Base-by-base conservation (phyloP, 2,113 vertebrate species). In the Strix uralensis region DNA sequence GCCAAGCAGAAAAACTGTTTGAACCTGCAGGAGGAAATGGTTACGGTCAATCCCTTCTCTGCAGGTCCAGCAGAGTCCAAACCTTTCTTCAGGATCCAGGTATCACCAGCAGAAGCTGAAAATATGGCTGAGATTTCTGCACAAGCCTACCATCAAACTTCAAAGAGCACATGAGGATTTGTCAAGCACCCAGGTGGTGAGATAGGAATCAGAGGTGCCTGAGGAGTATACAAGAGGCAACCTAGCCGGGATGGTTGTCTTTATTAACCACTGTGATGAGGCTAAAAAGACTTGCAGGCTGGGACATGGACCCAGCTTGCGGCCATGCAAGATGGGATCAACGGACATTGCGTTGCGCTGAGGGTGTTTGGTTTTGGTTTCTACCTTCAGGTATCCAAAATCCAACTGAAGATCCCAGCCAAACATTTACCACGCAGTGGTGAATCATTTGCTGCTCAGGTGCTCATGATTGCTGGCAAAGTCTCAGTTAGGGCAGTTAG, bases 41-140 rank as follows among this genome's bases (percentile, higher is more conserved):
- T 9, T 97, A 97, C 13, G 74, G 49, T 3, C 97, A 98, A 57
- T 97, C 97, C 0, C 77, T 97, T 74, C 96, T 98, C 72, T 98
- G 97, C 97, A 97, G 98, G 98, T 42, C 97, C 97, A 34, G 72
- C 32, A 1, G 98, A 98, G 52, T 97, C 95, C 94, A 97, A 97
- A 32, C 97, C 96, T 98, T 98, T 89, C 98, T 98, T 88, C 97
- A 97, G 91, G 98, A 98, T 89, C 98, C 98, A 95, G 97, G 97
- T 98, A 34, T 80, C 1, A 1, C 30, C 38, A 61, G 57, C 49
- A 74, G 55, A 54, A 55, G 81, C 5, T 67, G n/a, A 69, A 69
- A 51, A 25, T 44, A 34, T 0, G 1, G 42, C 44, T 49, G 49
- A 49, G 36, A 66, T 92, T 55, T 59, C 51, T 58, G 63, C 47